These are phyloP conservation scores for Australoheros scitulus DNA, from an alignment of 2,113 vertebrate species.

Conservation along the genomic window DNA sequence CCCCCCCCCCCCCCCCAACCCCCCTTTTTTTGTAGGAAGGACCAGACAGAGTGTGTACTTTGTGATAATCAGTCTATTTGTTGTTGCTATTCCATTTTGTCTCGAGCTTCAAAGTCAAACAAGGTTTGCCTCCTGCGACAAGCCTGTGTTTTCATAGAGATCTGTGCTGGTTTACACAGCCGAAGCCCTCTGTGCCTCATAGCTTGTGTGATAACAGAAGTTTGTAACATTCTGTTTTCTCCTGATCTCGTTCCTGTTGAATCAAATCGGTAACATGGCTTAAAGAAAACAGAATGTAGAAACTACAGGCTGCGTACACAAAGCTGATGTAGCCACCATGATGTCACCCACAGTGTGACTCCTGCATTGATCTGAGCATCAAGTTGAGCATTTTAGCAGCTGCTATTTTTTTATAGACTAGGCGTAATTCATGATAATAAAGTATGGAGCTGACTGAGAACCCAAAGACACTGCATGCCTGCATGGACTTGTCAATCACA, in stretches of 20 bases:
- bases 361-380: neutral
- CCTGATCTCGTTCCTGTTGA: neutral
- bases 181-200: neutral
- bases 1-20: neutral
- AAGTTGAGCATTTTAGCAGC: neutral
- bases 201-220: neutral
- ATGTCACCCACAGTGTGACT: neutral
- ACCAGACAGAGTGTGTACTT: neutral
- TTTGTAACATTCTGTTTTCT: neutral
- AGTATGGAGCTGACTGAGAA: neutral
- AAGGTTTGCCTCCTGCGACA: neutral
- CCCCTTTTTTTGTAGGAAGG: neutral
- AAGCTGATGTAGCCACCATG: neutral
- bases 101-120: constrained; percentile 3
- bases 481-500: neutral
- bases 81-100: neutral
- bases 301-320: neutral
- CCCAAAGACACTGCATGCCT: neutral
- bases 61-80: neutral
- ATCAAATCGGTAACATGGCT: neutral
- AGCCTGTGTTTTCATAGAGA: constrained; percentile 9
- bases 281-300: neutral
- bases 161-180: constrained; percentile 6
- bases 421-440: neutral
- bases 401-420: neutral